Base-by-base conservation (phyloP, 1,140 invertebrate genomes). In the Sesamia nonagrioides region DNA sequence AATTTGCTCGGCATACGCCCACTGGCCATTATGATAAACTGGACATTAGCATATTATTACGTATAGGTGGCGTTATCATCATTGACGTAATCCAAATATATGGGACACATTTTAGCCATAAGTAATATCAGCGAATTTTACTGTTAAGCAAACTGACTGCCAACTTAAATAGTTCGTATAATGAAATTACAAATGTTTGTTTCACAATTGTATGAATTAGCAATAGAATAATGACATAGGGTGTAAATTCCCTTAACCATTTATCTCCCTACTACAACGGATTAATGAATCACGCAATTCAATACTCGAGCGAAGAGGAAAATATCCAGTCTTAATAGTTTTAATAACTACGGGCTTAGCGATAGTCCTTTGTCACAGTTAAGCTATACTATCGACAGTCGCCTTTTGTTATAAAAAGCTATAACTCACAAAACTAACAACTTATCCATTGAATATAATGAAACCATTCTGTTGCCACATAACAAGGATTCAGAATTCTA, bases 401-500 rank as follows among this genome's bases (percentile, higher is more conserved):
- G 3, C 15, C 4, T 50, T 50, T 50, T 15, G 37, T 40, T 8
- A 40, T 6, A 40, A 40, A 9, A 40, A 40, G 6, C 9, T 40
- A 40, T 40, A 40, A 40, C 37, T 40, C 1, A 27, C 27, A 11
- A 9, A 13, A 13, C 42, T 9, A 45, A 45, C 42, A 54, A 8
- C 52, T 54, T 54, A 2, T 27, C 18, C 52, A 21, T 21, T 21
- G 0, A 63, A 37, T 37, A n/a, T 37, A 37, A 17, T 37, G 61
- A 21, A 42, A 27, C 3, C 0, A 21, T 35, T 15, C 11, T 35
- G 33, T 60, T 60, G 35, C 1, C 27, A 60, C 37, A 66, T 42
- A 45, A 66, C 37, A 21, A 42, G 21, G 61, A 66, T 66, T 27
- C 52, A 21, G 2, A 58, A 58, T 66, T 69, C 40, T 50, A 27